phyloP scores from a whole-genome alignment of 2,797 vertebrate genomes.

The Pangasius sanitwongsei region DNA sequence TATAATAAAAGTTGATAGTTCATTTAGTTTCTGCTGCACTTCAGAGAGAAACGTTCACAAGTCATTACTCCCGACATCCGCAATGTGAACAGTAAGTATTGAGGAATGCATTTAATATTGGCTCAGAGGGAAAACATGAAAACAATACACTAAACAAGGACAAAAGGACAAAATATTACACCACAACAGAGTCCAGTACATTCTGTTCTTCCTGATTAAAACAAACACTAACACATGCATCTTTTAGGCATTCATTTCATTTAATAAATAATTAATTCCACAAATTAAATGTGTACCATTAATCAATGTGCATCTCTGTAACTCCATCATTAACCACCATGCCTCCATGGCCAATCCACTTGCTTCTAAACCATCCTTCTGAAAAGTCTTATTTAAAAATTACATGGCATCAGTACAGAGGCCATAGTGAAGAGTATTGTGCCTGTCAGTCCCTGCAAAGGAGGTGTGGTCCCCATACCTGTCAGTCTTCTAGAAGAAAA shows the following conservation, averaged over 20 bases:
- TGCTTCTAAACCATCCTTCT: neutral
- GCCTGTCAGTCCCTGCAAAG: neutral
- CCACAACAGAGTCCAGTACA: neutral
- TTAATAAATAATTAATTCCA: conserved; percentile 1
- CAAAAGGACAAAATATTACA: neutral
- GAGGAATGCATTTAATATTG: conserved; percentile 65
- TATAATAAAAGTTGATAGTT: conserved; percentile 99
- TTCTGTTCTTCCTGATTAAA: neutral
- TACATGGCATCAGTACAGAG: neutral
- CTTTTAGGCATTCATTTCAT: neutral
- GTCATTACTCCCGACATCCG: conserved; percentile 94
- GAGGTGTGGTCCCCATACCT: neutral
- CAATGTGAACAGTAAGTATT: conserved; percentile 92
- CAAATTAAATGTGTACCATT: conserved; percentile 2
- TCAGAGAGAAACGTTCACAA: conserved; percentile 96
- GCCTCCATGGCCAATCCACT: neutral
- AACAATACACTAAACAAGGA: conserved; percentile 34
- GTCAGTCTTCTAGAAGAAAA: neutral
- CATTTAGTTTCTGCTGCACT: conserved; percentile 98
- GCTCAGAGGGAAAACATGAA: conserved; percentile 52
- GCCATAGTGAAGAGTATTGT: neutral
- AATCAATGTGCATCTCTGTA: neutral
- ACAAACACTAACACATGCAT: neutral
- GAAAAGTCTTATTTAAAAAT: conserved; percentile 4
- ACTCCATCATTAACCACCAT: neutral